Evolutionary conservation across 2,888 invertebrate species (phyloP), one percentile per base, ranked within the genome.

Genomic region (Polietes domitor): DNA sequence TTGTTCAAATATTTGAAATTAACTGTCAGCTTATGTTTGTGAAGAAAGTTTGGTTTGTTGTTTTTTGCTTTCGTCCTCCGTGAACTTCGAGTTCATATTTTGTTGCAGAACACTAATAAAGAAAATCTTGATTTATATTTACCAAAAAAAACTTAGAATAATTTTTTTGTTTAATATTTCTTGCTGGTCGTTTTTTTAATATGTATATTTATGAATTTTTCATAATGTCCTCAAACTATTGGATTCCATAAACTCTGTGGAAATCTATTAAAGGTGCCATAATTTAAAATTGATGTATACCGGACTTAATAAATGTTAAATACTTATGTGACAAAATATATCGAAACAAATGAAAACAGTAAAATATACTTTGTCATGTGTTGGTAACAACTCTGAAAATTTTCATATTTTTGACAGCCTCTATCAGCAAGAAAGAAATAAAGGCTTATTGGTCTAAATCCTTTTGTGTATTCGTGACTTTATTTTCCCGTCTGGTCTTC

Each of bases 261-360:
- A 58, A 58, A 24, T 2, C 24, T 26, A 75, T 70, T 61, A 71
- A 70, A 63, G 53, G 53, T 80, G 72, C 65, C 80, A 68, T 72
- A 43, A 72, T 80, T 76, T 68, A 71, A 76, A 71, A 72, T 76
- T 72, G 76, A 80, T 80, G 19, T 17, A 21, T 21, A 47, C 12
- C 19, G 10, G 21, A 53, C 21, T 41, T 72, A 72, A 43, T 65
- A 41, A 65, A 65, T 37, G 65, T 65, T 37, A 41, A 65, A 41
- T 65, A 37, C 19, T 1, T 65, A 7, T 17, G 32, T 61, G 28
- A 1, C n/a, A 61, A 19, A 53, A 53, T 53, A n/a, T 47, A 1
- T 47, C 47, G 9, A 12, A 47, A 47, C n/a, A 47, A n/a, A n/a
- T n/a, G n/a, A n/a, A n/a, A 37, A 37, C 37, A 10, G 37, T 37